Evolutionary conservation across 2,797 vertebrate genomes (phyloP), one percentile per base, ranked within the genome.

Genomic region (Setipinna tenuifilis): DNA sequence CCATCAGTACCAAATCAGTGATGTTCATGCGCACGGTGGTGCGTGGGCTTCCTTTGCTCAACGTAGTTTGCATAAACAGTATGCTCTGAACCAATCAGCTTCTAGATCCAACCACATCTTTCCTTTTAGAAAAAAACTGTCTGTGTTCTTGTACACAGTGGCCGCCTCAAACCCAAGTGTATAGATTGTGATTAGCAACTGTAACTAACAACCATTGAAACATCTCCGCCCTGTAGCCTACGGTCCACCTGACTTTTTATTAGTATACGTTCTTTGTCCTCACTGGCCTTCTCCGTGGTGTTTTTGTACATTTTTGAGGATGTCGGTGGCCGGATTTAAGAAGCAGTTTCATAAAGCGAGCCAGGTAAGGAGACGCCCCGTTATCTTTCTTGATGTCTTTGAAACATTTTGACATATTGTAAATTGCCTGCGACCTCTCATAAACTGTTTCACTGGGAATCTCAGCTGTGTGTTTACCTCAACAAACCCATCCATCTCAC

Each of bases 281-380:
- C 71, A 35, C 71, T 31, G 71, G 14, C 10, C 44, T 41, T 28
- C 61, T 41, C 35, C 11, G 25, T 82, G 0, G 35, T 59, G 19
- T 81, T 85, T 83, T 0, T 58, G 35, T 0, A 86, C 0, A 85
- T n/a, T 16, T 6, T 78, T 28, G 35, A 94, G 90, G 91, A 98
- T 98, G 98, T 98, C 97, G 87, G 96, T 98, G 94, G 96, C 97
- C 84, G 97, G 98, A 90, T 94, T 98, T 88, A 98, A 97, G 94
- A 99, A 99, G 90, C 98, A 98, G 94, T 97, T 99, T 88, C 97
- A 98, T 93, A 98, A 98, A 94, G 97, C 98, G 92, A 98, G 97
- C 89, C 97, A 98, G 97, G 98, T 98, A 95, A 86, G 95, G 84
- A 92, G 89, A 78, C 91, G 89, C 86, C 90, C 83, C 78, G 65